Base-by-base conservation (phyloP, 2,888 invertebrate species). In the Papilio demoleus region DNA sequence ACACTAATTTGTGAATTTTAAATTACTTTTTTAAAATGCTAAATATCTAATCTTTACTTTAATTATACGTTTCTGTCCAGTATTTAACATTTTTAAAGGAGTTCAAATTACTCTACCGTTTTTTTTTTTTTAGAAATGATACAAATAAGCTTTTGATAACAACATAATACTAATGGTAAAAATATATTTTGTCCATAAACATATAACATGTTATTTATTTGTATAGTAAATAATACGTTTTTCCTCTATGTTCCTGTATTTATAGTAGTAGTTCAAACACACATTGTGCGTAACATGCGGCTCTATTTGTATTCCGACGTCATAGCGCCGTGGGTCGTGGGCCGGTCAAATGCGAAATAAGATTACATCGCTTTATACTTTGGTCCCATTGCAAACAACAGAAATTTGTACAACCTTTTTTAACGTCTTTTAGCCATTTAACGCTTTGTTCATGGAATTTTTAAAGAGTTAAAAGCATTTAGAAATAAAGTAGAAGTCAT, bases 211-310 rank as follows among this genome's bases (percentile, higher is more conserved):
- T 50, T 50, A 27, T 50, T 53, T 53, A 17, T 56, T 56, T 56
- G 31, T 56, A 14, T 50, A 31, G 31, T 3, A 56, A 56, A 56
- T 31, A 56, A 56, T 56, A 56, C n/a, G 17, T 56, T 38, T 59
- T 38, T 14, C 22, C 36, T 14, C 12, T 36, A 22, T 38, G 38
- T 22, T 17, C 36, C 22, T 4, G 38, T 60, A 60, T 60, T 60
- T 60, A 60, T 60, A n/a, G 60, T 27, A 24, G 38, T 38, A 40
- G 40, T 60, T 24, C 60, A 60, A 38, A 60, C 60, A 38, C 40
- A 60, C n/a, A 38, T 60, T 60, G 38, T 60, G 59, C 38, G 59
- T 59, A 59, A 59, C 59, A 36, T 36, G 59, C 59, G 59, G 59
- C 59, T 22, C 34, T 19, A 59, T 59, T 59, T 36, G 59, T 59